Percentiles rank a stretch among this genome's conserved stretches.
Conservation (phyloP, 1,140 invertebrate genomes). For the Apis laboriosa region DNA sequence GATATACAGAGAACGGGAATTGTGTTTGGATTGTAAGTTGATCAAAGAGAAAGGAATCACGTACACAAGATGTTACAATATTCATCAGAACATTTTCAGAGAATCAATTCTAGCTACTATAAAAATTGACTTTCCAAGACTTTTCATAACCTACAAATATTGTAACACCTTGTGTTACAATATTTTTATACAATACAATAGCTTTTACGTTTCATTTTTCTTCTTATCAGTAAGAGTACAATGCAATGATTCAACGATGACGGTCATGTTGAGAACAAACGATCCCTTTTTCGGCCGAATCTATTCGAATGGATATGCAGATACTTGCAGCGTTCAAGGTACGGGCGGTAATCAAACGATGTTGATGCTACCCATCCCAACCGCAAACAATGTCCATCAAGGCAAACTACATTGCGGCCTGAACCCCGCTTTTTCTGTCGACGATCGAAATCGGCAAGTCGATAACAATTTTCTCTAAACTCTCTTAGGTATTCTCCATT, state of each 20-base stretch:
- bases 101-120: too few relatives aligned
- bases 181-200: too few relatives aligned
- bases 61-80: too few relatives aligned
- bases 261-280: conserved; percentile 78
- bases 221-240: conserved; percentile 79
- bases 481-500: too few relatives aligned
- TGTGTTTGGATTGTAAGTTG: conserved; percentile 81
- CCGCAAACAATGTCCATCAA: conserved; percentile 47
- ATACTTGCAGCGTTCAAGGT: conserved; percentile 78
- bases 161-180: not conserved
- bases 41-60: too few relatives aligned
- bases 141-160: not conserved
- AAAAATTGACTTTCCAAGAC: too few relatives aligned
- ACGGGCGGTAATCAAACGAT: conserved; percentile 76
- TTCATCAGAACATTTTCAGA: too few relatives aligned
- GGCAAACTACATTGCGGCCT: conserved; percentile 71
- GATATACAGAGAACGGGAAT: conserved; percentile 80
- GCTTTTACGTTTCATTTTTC: not conserved
- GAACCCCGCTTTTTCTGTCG: conserved; percentile 71
- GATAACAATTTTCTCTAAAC: too few relatives aligned
- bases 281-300: conserved; percentile 81
- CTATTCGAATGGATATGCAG: conserved; percentile 78
- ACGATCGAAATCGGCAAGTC: conserved; percentile 69
- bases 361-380: conserved; percentile 75
- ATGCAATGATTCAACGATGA: conserved; percentile 80